Evolutionary conservation across 35 echinoderm and acorn worm species (phyloP), one percentile per base, ranked within the genome.

Genomic region (Ophiothrix spiculata): DNA sequence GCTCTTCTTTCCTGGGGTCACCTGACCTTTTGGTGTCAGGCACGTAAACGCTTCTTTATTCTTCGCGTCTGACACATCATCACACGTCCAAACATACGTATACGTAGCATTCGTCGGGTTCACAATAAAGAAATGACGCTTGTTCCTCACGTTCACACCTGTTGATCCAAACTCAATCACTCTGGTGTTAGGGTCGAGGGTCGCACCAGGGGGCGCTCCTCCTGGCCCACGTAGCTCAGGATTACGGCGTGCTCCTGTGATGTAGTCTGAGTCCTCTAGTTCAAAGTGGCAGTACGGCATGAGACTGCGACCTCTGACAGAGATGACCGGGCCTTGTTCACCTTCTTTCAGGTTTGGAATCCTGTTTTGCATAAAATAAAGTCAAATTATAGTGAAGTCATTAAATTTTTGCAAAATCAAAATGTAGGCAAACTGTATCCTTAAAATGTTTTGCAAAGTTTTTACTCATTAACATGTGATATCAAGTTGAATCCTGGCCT

Each of bases 241-340:
- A 56, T 99, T 99, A 49, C 96, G 96, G 16, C 96, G 75, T 25
- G 96, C 90, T 14, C 96, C 92, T 2, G 86, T 94, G 96, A 99
- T 92, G 92, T 99, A 99, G 80, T 99, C 96, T 1, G 96, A 99
- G 79, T 99, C 92, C 56, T 99, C 96, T 64, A 99, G 88, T 35
- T 99, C 96, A 92, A 99, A 99, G 88, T 99, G 96, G 42, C 96
- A 99, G 89, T 91, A 99, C 56, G 96, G 96, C 96, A 99, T 99
- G 38, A 99, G 56, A 74, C 96, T 99, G 37, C 86, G 86, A 10
- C 88, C 96, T 42, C 77, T 83, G 16, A 94, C 82, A 10, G 92
- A 63, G 64, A 99, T 75, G 34, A 94, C 92, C 31, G 96, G 96
- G 6, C 96, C 96, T 56, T 99, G 96, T 82, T 99, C 94, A 32